Evolutionary conservation across 2,797 vertebrate genomes (phyloP).

Genomic region (Acanthornis magna): DNA sequence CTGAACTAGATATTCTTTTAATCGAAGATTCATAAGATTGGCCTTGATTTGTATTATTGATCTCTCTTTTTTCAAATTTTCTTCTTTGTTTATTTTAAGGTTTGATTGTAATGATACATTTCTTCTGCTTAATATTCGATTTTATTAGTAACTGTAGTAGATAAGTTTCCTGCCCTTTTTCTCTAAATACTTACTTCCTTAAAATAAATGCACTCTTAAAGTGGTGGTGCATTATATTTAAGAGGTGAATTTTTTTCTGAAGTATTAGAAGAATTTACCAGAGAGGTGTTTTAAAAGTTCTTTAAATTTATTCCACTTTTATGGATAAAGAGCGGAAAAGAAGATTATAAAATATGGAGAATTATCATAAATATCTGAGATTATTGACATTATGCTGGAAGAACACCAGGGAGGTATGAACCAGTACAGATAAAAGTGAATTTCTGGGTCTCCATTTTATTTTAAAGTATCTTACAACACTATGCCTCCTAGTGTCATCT

Average conservation of each 20-base stretch:
- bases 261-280: not conserved
- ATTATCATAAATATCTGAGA: not conserved
- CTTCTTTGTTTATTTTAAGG: not conserved
- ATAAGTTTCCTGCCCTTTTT: not conserved
- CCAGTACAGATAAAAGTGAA: not conserved
- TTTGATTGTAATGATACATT: not conserved
- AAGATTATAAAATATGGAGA: not conserved
- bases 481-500: not conserved
- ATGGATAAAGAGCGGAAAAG: not conserved
- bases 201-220: not conserved
- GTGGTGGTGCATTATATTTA: not conserved
- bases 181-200: not conserved
- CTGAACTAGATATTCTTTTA: not conserved
- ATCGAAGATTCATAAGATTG: not conserved
- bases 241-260: not conserved
- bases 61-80: not conserved
- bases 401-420: not conserved
- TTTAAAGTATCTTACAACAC: not conserved
- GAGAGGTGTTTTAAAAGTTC: not conserved
- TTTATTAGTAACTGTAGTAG: not conserved
- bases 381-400: not conserved
- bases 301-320: not conserved
- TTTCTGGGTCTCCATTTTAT: not conserved
- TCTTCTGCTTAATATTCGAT: not conserved
- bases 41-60: not conserved